Base-by-base conservation (phyloP, 2,888 invertebrate genomes). In the Mesodorylaimus sp. region DNA sequence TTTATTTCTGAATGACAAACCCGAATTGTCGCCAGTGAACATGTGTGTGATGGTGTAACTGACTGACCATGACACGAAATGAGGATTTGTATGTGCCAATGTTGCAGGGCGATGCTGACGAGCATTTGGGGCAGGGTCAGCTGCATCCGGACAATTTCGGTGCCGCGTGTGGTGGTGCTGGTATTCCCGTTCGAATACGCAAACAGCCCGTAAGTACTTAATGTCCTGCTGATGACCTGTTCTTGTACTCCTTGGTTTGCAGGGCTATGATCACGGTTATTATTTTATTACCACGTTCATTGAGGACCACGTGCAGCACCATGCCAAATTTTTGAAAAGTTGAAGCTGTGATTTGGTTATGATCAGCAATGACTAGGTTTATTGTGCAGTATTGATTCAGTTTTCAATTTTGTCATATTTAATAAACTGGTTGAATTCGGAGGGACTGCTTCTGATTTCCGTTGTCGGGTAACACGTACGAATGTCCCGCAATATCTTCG, bases 181-280 rank as follows among this genome's bases (percentile, higher is more conserved):
- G n/a, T n/a, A n/a, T n/a, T n/a, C n/a, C n/a, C n/a, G n/a, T n/a
- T n/a, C n/a, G n/a, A n/a, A n/a, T n/a, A n/a, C n/a, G n/a, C n/a
- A n/a, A n/a, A n/a, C n/a, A n/a, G n/a, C n/a, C n/a, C n/a, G n/a
- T n/a, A n/a, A n/a, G n/a, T n/a, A n/a, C n/a, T n/a, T n/a, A n/a
- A n/a, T n/a, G n/a, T n/a, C n/a, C 43, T 36, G 10, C 10, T 32
- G 47, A 13, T n/a, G 27, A 27, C 7, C 26, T 23, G 13, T 52
- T 52, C 1, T n/a, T 28, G 37, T 28, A 2, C 27, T 45, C n/a
- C 7, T 39, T 38, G 7, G 45, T n/a, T 54, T 56, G 50, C 56
- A 81, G 56, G 87, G 82, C 19, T 97, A 93, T 65, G 89, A 95
- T 67, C 97, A 97, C 70, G 80, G 85, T 44, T 95, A 93, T 65